Evolutionary conservation across 1,140 invertebrate genomes (phyloP).

Genomic region (Mercenaria mercenaria): DNA sequence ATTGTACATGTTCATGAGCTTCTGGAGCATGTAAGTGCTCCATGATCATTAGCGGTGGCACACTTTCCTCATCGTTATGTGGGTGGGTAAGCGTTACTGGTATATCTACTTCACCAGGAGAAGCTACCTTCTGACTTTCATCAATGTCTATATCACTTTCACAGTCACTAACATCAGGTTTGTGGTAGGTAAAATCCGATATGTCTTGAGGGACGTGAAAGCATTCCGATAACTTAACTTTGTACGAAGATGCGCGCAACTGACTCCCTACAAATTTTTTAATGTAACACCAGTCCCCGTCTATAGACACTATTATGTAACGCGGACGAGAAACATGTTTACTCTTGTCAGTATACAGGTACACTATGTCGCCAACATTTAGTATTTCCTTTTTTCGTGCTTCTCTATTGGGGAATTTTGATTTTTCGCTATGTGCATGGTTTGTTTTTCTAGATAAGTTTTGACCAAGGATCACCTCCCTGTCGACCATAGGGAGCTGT

Average conservation of each 20-base stretch:
- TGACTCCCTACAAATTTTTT: constrained; percentile 56
- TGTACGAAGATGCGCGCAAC: constrained; percentile 36
- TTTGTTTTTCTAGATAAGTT: constrained; percentile 16
- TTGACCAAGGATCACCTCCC: constrained; percentile 23
- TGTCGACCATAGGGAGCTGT: constrained; percentile 58
- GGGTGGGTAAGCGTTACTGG: too few species aligned
- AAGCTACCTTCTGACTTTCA: background rate
- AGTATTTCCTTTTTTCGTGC: background rate
- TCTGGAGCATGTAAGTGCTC: background rate
- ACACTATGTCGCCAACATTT: constrained; percentile 66
- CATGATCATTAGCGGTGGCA: too few species aligned
- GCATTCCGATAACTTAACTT: constrained; percentile 12
- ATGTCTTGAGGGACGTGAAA: too few species aligned
- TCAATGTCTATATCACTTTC: background rate
- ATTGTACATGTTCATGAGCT: background rate
- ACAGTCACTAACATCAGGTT: too few species aligned
- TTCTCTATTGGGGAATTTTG: background rate
- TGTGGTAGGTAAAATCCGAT: too few species aligned
- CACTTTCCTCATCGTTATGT: too few species aligned
- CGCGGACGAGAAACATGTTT: constrained; percentile 7
- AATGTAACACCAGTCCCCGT: constrained; percentile 34
- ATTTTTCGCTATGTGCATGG: constrained; percentile 53
- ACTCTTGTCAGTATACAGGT: constrained; percentile 51
- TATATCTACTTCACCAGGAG: too few species aligned
- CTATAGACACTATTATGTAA: background rate